Evolutionary conservation across 37 sponge, comb jelly and placozoan genomes (phyloP).

Genomic region (Spongilla lacustris): DNA sequence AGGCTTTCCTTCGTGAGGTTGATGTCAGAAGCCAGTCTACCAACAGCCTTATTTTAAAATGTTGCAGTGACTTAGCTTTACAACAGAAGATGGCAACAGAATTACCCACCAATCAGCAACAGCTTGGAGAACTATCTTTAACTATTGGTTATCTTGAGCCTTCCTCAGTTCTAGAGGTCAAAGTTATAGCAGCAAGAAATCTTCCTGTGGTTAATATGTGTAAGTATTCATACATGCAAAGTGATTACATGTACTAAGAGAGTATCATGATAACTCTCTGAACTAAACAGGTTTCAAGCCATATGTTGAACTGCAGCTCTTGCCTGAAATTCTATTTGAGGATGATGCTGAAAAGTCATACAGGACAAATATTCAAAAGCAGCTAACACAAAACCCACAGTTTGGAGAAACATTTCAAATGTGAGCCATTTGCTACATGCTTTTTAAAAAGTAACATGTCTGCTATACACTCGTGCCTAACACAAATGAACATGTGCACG

Average conservation of each 20-base stretch:
- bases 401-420: constrained; percentile 41
- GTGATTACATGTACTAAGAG: background rate
- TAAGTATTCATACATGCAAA: background rate
- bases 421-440: constrained; percentile 27
- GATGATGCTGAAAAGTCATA: background rate
- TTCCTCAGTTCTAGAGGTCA: background rate
- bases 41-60: background rate
- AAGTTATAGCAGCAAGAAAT: background rate
- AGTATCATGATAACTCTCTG: background rate
- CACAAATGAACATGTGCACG: background rate
- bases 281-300: constrained; percentile 23
- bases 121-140: background rate
- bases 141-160: background rate
- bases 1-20: background rate
- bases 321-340: constrained; percentile 23
- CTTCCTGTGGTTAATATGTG: background rate
- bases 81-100: background rate
- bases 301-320: constrained; percentile 32
- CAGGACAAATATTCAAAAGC: constrained; percentile 36
- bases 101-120: background rate
- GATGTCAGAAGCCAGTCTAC: background rate
- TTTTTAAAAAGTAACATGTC: background rate
- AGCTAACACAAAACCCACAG: constrained; percentile 42
- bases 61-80: background rate
- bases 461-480: no score